Base-by-base conservation (phyloP, 2,888 invertebrate genomes). In the Colostygia pectinataria region DNA sequence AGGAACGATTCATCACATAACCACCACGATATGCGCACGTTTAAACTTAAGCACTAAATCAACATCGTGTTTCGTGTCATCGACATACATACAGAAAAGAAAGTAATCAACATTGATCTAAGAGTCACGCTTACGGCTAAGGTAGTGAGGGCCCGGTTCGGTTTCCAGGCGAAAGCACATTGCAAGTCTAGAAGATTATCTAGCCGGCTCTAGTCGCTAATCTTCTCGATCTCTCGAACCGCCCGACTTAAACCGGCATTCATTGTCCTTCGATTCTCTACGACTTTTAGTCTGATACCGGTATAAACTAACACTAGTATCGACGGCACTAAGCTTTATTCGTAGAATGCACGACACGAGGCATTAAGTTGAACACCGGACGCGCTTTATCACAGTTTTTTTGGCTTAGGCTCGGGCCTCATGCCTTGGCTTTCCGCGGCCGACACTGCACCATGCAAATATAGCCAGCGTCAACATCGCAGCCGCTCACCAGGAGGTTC, bases 401-500 rank as follows among this genome's bases (percentile, higher is more conserved):
- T 59, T 65, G 41, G 55, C 39, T 53, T 57, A 63, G 64, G 63
- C 45, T 20, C 27, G 42, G 48, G 68, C 65, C 71, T 87, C 82
- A 89, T 68, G 83, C 89, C 74, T 86, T 88, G 54, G 83, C 79
- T 72, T 90, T 88, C 39, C 88, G 90, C 38, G 92, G 92, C 75
- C 92, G 89, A 81, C 92, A 91, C 71, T 94, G 94, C 80, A 95
- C 94, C 86, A 95, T 92, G 86, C 96, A 96, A 77, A 95, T 94
- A 84, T 98, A 98, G 63, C 98, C 98, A 65, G 97, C 96, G 90
- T 95, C 95, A 80, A 96, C 95, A 87, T 98, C 98, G 87, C 97
- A 97, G 71, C 98, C 98, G 92, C 96, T 97, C 90, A 98, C 95
- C 91, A 98, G 92, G 66, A 98, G 94, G 91, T 98, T 98, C 94